Percentiles rank a stretch among this genome's conserved stretches.
Conservation (phyloP, 2,888 invertebrate genomes). For the Heliconius aoede region DNA sequence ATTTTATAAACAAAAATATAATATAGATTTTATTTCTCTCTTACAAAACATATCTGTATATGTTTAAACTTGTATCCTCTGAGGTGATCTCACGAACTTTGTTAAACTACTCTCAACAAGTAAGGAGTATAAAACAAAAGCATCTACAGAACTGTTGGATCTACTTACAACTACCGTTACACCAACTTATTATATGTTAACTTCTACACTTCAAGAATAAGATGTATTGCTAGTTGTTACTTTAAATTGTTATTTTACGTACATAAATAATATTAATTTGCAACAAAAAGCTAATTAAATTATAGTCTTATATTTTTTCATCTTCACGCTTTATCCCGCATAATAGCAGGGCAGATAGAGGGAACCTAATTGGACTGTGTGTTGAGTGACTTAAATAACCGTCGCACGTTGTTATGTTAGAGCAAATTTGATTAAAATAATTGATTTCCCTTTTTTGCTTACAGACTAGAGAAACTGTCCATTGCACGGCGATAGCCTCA, state of each 20-base stretch:
- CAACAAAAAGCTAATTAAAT: too few species aligned
- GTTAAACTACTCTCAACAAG: slow-evolving; percentile 18
- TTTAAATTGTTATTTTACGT: neutral
- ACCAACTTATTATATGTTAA: neutral
- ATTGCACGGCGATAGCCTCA: too few species aligned
- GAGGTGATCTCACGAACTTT: slow-evolving; percentile 17
- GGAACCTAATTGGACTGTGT: neutral
- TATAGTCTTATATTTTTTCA: neutral
- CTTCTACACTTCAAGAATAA: neutral
- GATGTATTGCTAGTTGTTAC: neutral
- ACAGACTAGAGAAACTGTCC: too few species aligned
- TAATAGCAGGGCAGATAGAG: neutral
- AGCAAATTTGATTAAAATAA: too few species aligned
- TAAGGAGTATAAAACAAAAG: slow-evolving; percentile 18
- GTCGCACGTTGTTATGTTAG: too few species aligned
- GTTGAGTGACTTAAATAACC: too few species aligned
- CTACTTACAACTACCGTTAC: slow-evolving; percentile 7
- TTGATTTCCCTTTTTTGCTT: too few species aligned
- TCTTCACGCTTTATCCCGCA: neutral
- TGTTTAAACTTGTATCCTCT: neutral
- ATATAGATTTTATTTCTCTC: neutral
- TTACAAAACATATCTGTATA: neutral
- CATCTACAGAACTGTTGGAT: slow-evolving; percentile 2
- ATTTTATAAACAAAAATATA: neutral
- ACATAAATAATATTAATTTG: neutral